These are phyloP conservation scores for Electrophaes corylata DNA, from an alignment of 2,888 invertebrate species.

Conservation along the genomic window DNA sequence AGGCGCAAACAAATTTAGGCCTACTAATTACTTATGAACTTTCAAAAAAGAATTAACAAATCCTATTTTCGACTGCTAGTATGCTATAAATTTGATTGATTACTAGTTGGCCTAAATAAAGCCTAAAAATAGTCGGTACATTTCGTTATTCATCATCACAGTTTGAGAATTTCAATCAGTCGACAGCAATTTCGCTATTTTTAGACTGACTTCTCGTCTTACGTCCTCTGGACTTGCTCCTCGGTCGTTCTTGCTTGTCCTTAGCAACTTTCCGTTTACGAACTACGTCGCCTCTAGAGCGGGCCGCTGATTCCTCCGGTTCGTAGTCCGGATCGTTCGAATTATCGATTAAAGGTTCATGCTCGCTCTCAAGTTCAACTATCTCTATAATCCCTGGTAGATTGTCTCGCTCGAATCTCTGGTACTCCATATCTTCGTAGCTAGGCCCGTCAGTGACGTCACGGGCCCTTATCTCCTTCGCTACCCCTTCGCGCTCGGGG, in stretches of 20 bases:
- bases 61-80: not conserved
- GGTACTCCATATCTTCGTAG: conserved; percentile 69
- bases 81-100: too few species aligned
- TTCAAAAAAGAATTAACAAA: not conserved
- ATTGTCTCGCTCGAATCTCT: conserved; percentile 49
- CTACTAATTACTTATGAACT: not conserved
- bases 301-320: conserved; percentile 61
- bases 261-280: conserved; percentile 69
- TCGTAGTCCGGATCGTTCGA: conserved; percentile 67
- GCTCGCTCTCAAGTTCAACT: conserved; percentile 62
- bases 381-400: conserved; percentile 70
- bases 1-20: conserved; percentile 1
- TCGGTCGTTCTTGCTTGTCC: conserved; percentile 66
- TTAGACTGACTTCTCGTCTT: conserved; percentile 73
- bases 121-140: conserved; percentile 7
- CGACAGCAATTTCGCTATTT: conserved; percentile 61
- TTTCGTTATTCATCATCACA: conserved; percentile 55
- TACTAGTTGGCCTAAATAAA: conserved; percentile 4
- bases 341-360: conserved; percentile 49
- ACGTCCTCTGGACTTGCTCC: conserved; percentile 73
- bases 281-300: conserved; percentile 69
- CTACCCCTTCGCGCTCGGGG: conserved; percentile 57
- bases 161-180: conserved; percentile 54
- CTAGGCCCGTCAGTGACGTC: conserved; percentile 64
- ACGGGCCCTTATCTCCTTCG: conserved; percentile 54